Evolutionary conservation across 2,797 vertebrate species (phyloP).

Genomic region (Anguilla obscura): DNA sequence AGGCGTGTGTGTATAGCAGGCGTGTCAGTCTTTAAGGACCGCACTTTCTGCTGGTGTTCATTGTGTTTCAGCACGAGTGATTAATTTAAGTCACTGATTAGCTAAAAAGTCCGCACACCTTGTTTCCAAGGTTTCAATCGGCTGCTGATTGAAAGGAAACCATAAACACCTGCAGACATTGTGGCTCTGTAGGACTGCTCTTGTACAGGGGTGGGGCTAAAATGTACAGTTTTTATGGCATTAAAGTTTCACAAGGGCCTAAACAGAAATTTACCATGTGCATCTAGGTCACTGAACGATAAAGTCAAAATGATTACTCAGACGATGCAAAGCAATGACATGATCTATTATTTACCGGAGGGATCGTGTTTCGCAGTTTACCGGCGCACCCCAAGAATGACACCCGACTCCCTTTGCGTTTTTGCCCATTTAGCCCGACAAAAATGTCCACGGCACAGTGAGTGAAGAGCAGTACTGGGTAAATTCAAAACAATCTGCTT

Average conservation of each 20-base stretch:
- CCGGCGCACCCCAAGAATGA: neutral
- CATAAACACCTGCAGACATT: neutral
- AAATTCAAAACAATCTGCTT: neutral
- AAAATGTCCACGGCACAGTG: neutral
- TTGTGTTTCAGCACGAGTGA: neutral
- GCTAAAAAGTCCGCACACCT: neutral
- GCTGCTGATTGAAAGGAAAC: neutral
- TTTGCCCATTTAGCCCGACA: neutral
- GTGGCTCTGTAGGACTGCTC: neutral
- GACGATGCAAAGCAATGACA: neutral
- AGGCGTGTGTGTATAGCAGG: neutral
- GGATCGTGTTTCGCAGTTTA: neutral
- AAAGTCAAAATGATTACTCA: neutral
- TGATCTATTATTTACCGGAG: conserved; percentile 5
- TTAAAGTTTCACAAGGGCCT: neutral
- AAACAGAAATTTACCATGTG: neutral
- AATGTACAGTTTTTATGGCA: neutral
- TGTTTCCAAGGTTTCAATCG: neutral
- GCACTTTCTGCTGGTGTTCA: neutral
- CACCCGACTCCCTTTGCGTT: neutral
- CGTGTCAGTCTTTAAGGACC: neutral
- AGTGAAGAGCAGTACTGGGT: neutral
- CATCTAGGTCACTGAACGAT: neutral
- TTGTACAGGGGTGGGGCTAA: neutral
- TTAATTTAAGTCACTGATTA: neutral